Evolutionary conservation across 2,113 vertebrate species (phyloP), one percentile per base, ranked within the genome.

Genomic region (Oreochromis tanganicae): DNA sequence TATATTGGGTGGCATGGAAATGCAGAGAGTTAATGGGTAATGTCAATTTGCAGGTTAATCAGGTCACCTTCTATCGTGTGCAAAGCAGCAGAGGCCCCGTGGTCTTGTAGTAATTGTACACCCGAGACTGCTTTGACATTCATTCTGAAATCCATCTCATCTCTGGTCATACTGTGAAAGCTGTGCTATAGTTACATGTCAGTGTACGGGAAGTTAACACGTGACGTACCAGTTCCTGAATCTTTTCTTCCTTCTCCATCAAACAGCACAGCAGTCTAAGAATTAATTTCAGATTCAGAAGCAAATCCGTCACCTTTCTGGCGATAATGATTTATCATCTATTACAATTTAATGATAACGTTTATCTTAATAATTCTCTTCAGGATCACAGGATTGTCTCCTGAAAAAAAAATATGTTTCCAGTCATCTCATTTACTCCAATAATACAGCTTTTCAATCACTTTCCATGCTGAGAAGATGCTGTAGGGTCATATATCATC

Each of bases 1-100:
- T 93, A 93, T 87, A 95, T 94, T 90, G 92, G 82, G 61, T 91
- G 87, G 34, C 85, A 80, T 89, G 89, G 88, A 86, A 91, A 89
- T 89, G 88, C 92, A 82, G 90, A 87, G 89, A 90, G 91, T 92
- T 92, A 92, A 94, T 94, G 94, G 92, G 94, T 95, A 91, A 94
- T 95, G 95, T 96, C 93, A 95, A 93, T 95, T 95, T 93, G 82
- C 87, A 91, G 95, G 96, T 96, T 96, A 96, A 96, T 95, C 93
- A 89, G 95, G 96, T 96, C 95, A 94, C 92, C 84, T 87, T 92
- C 93, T 88, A 91, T 95, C 89, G 90, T 94, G 83, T 94, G 92
- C 91, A 92, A 86, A 89, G 93, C 84, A 87, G 78, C 91, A 88
- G 91, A 84, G 82, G 86, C 91, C 83, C 82, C 54, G 10, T 86